Evolutionary conservation across 1,140 invertebrate genomes (phyloP).

Genomic region (Notospermus geniculatus): DNA sequence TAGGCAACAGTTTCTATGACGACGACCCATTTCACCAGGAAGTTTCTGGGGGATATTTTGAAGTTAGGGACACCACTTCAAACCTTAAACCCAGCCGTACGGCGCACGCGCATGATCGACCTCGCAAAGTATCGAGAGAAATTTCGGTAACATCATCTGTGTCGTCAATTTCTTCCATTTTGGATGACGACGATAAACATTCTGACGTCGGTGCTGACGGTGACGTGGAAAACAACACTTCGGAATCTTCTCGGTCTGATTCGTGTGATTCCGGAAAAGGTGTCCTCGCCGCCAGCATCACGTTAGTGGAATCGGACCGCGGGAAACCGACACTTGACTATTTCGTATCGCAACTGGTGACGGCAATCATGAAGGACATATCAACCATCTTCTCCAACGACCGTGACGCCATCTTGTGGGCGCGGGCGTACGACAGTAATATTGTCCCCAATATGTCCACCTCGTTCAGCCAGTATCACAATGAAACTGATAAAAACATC

Average conservation of each 20-base stretch:
- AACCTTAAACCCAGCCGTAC: too few species aligned
- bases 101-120: background rate
- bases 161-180: conserved; percentile 1
- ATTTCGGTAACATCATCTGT: background rate
- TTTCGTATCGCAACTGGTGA: background rate
- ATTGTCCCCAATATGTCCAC: background rate
- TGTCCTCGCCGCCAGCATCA: background rate
- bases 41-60: too few species aligned
- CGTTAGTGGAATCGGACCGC: background rate
- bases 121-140: background rate
- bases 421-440: background rate
- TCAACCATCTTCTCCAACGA: background rate
- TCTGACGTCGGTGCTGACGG: background rate
- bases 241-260: background rate
- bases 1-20: background rate
- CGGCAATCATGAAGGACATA: background rate
- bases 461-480: conserved; percentile 1
- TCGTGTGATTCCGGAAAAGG: background rate
- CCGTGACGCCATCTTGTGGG: background rate
- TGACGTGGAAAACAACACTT: conserved; percentile 4
- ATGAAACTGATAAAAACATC: background rate
- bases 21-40: too few species aligned
- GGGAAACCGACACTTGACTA: background rate
- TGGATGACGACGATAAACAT: background rate
- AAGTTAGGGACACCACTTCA: too few species aligned